Base-by-base conservation (phyloP, 2,888 invertebrate species). In the Amiota minor region DNA sequence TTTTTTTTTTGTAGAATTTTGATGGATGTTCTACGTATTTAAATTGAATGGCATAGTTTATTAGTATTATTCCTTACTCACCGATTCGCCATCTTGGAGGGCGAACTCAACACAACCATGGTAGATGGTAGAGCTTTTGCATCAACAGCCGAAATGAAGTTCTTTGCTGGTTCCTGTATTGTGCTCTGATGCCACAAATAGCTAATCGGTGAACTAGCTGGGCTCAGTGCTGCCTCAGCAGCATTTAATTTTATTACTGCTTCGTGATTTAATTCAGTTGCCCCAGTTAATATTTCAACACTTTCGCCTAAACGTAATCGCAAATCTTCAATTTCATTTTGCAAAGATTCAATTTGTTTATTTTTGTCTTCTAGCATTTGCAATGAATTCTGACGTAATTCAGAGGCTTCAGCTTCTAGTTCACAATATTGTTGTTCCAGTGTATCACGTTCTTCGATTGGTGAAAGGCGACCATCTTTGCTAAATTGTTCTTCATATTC, bases 401-500 rank as follows among this genome's bases (percentile, higher is more conserved):
- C 91, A 62, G 93, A 92, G 79, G 92, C 93, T 88, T 95, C 95
- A 16, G 93, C 92, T 87, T 95, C 95, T 14, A 95, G 89, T 81
- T 94, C 94, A 0, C 92, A 91, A 79, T 93, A 93, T 89, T 94
- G 92, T 81, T 93, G 93, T 87, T 95, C 96, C 75, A 94, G 91
- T 84, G 92, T 92, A 72, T 91, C 92, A 72, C 92, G 92, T 90
- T 96, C 96, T 84, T 94, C 94, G 78, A 96, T 95, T n/a, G 95
- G 92, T 14, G 95, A 94, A 74, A 96, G 90, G 20, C 93, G 90
- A 9, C 91, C 91, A 76, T 89, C 90, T 74, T 91, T 91, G 76
- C 92, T 92, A 86, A 93, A 94, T 87, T 95, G 93, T 72, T 95
- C 94, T 88, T 95, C 95, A 85, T 95, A 96, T 82, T 95, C 96